A percentile compares a stretch with the other conserved stretches of the same genome.
Conservation (phyloP, 2,113 vertebrate genomes). For the Solea senegalensis region DNA sequence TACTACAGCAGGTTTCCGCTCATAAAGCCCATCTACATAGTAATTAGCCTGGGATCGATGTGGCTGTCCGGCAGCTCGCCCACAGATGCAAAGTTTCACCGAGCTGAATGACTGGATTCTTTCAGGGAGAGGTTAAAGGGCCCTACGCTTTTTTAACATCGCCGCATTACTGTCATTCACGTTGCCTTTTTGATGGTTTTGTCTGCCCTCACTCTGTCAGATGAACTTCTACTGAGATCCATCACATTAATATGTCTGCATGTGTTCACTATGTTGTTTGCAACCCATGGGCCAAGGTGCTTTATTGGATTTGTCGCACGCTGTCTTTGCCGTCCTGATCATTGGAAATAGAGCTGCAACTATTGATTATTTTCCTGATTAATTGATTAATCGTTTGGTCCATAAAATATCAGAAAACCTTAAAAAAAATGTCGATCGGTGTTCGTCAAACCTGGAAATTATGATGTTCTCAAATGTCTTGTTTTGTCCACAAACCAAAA, state of each 20-base stretch:
- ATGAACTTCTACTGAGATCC: conserved; percentile 22
- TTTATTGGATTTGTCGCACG: conserved; percentile 38
- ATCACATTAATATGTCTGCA: conserved; percentile 27
- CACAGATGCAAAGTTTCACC: conserved; percentile 16
- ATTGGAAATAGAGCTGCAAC: conserved; percentile 23
- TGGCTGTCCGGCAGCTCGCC: conserved; percentile 12
- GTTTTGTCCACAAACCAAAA: no score
- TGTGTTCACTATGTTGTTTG: conserved; percentile 31
- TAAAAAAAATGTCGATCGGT: no score
- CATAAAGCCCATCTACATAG: conserved; percentile 58
- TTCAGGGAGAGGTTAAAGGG: conserved; percentile 20
- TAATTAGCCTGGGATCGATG: conserved; percentile 62
- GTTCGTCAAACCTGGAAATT: no score
- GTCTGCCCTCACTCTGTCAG: conserved; percentile 15
- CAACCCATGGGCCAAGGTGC: conserved; percentile 25
- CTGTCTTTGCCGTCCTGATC: conserved; percentile 28
- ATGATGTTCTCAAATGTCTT: no score
- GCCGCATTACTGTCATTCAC: conserved; percentile 12
- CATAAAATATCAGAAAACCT: no score
- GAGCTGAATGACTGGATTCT: conserved; percentile 8
- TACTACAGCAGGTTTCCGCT: conserved; percentile 49
- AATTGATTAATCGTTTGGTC: no score
- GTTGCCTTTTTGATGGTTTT: conserved; percentile 24
- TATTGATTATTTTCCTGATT: no score
- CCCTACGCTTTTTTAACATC: conserved; percentile 7